Conservation (phyloP, 1,140 invertebrate genomes). For the Watersipora subatra region DNA sequence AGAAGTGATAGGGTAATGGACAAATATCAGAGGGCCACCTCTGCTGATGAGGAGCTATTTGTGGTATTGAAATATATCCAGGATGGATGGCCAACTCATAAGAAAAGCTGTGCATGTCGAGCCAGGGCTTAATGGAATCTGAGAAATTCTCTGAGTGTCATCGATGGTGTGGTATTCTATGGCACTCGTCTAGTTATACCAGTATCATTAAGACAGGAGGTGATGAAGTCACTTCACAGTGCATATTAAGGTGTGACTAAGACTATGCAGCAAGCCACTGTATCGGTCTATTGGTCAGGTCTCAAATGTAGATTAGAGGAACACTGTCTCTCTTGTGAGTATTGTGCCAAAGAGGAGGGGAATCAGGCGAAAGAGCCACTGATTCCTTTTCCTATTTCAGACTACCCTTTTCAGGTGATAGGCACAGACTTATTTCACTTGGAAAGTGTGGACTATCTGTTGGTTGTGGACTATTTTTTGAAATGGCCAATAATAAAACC, state of each 20-base stretch:
- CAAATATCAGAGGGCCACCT: no score
- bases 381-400: constrained; percentile 7
- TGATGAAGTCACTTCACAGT: background rate
- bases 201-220: background rate
- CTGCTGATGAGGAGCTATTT: no score
- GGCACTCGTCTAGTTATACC: background rate
- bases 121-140: no score
- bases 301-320: background rate
- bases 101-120: no score
- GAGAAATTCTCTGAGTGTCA: no score
- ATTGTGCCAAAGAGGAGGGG: background rate
- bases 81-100: no score
- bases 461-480: constrained; percentile 15
- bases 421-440: constrained; percentile 13
- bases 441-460: constrained; percentile 10
- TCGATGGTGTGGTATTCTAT: no score
- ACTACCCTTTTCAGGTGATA: constrained; percentile 10
- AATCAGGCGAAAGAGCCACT: constrained; percentile 8
- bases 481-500: constrained; percentile 9
- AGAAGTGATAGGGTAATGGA: constrained; percentile 19
- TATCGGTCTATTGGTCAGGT: background rate
- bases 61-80: no score
- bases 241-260: background rate
- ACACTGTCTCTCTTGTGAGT: background rate
- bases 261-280: background rate